A percentile compares a stretch with the other conserved stretches of the same genome.
These are phyloP conservation scores for Chloroclysta siterata DNA, from an alignment of 2,888 invertebrate genomes.

Conservation along the genomic window DNA sequence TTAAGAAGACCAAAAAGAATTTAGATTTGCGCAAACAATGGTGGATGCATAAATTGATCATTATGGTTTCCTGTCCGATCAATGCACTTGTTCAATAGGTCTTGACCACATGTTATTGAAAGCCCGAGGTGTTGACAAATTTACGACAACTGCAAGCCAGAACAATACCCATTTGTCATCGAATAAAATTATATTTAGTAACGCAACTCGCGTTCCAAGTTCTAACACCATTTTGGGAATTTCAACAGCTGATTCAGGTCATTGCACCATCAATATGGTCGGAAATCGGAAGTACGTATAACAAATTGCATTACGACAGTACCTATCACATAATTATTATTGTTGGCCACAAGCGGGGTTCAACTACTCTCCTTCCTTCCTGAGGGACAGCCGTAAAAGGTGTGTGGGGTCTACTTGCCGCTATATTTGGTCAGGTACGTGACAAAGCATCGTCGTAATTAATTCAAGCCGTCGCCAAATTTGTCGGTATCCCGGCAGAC, in stretches of 20 bases:
- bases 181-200: conserved; percentile 30
- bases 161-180: conserved; percentile 27
- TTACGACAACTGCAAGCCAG: conserved; percentile 32
- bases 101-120: conserved; percentile 39
- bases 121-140: conserved; percentile 38
- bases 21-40: conserved; percentile 40
- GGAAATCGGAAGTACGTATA: conserved; percentile 69
- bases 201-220: conserved; percentile 27
- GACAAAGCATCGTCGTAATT: conserved; percentile 75
- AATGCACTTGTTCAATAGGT: conserved; percentile 44
- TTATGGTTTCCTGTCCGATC: conserved; percentile 44
- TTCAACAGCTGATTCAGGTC: conserved; percentile 36
- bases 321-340: conserved; percentile 44
- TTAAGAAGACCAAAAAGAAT: conserved; percentile 28
- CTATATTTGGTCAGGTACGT: conserved; percentile 80
- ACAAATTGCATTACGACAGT: conserved; percentile 70
- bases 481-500: conserved; percentile 58
- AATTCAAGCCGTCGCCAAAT: conserved; percentile 77
- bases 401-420: conserved; percentile 60
- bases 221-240: conserved; percentile 16
- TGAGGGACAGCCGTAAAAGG: conserved; percentile 70
- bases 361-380: conserved; percentile 79
- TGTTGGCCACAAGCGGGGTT: conserved; percentile 61
- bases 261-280: conserved; percentile 56
- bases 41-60: conserved; percentile 37